phyloP scores from a whole-genome alignment of 2,113 vertebrate species.

The Felis chaus region DNA sequence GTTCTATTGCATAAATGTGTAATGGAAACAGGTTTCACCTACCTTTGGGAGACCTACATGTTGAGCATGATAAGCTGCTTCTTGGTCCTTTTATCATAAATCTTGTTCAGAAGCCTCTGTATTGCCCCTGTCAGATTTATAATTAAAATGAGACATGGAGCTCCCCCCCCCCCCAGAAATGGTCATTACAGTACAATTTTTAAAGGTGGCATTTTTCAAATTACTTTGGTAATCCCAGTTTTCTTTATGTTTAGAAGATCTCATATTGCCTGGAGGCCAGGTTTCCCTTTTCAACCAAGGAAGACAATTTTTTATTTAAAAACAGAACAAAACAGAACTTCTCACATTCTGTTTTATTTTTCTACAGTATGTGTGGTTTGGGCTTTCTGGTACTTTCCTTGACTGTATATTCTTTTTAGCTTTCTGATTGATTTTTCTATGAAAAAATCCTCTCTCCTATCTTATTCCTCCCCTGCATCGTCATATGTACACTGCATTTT shows the following conservation, averaged over 20 bases:
- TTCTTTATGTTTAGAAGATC: not conserved
- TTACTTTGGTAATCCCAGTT: not conserved
- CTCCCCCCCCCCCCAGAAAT: not conserved
- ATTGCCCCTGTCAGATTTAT: not conserved
- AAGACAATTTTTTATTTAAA: not conserved
- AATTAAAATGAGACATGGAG: slow-evolving; percentile 5
- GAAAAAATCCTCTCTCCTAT: not conserved
- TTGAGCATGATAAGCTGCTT: not conserved
- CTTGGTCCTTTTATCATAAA: not conserved
- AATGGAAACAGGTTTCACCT: not conserved
- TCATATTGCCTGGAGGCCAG: not conserved
- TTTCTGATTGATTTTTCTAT: not conserved
- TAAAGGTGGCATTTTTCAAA: not conserved
- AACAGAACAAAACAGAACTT: not conserved
- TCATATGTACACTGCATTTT: not conserved
- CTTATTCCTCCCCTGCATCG: not conserved
- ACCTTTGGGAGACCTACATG: not conserved
- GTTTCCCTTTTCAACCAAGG: not conserved
- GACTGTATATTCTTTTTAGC: not conserved
- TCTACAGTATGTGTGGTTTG: not conserved
- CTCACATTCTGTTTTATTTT: not conserved
- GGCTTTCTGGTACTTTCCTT: not conserved
- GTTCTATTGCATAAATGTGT: not conserved
- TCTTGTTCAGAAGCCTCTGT: not conserved
- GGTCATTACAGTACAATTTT: not conserved